Base-by-base conservation (phyloP, 2,888 invertebrate species). In the Lasioglossum figueresi region DNA sequence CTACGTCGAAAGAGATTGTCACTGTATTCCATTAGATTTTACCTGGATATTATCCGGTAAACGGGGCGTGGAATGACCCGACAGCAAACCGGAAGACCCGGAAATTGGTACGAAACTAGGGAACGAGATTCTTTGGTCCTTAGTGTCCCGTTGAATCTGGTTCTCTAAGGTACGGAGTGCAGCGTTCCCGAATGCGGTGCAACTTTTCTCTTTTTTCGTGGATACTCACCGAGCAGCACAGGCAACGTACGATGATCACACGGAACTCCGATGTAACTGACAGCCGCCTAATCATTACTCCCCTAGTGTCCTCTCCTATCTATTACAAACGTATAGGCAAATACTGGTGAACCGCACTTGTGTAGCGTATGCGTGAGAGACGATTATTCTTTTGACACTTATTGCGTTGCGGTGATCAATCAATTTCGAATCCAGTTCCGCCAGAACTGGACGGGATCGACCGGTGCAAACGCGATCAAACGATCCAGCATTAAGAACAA, bases 261-360 rank as follows among this genome's bases (percentile, higher is more conserved):
- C 93, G 90, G 92, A 94, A 94, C 93, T 93, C 92, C 92, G 91
- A 93, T 93, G 93, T 91, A 93, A 94, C 94, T 93, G 94, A 92
- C 93, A 91, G 93, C 88, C 92, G 92, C 92, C 93, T 92, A 93
- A 91, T 94, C 93, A 91, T 94, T 93, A 93, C 94, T 94, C 95
- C 94, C 94, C 94, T 92, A 94, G 93, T 93, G 92, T 94, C 92
- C 94, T 93, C 93, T 93, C 93, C 93, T 93, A 94, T 95, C 94
- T 90, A 94, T 94, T 94, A 94, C 93, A 94, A 91, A 94, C 93
- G 93, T 93, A 93, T 92, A 87, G 80, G 80, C 82, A 90, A 82
- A 89, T 90, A 85, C 79, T 74, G 81, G n/a, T 77, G 48, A 73
- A 59, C 78, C 70, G 79, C 63, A 71, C 82, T 72, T 75, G 78